Base-by-base conservation (phyloP, 2,888 invertebrate species). In the Eurois occulta region DNA sequence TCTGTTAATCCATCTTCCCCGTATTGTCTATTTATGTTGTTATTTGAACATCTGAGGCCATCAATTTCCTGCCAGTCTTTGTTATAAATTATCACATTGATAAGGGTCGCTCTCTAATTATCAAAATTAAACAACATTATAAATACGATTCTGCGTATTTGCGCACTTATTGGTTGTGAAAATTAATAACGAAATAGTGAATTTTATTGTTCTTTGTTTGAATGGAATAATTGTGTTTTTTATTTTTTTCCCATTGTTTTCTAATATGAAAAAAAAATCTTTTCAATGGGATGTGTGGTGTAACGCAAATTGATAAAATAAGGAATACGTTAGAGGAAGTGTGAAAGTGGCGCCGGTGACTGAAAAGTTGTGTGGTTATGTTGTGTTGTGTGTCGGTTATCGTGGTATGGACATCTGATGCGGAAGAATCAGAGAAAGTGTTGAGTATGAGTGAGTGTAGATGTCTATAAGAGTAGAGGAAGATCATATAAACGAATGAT, bases 21-120 rank as follows among this genome's bases (percentile, higher is more conserved):
- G n/a, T 41, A n/a, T 65, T 41, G n/a, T n/a, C 1, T n/a, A 41
- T 38, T 38, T 38, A 7, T 5, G 16, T 41, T 41, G 65, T 41
- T n/a, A 65, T n/a, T 41, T 65, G n/a, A 65, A 10, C 41, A 65
- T 65, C 65, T 41, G 18, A 65, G 4, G 65, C 65, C 64, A 77
- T 77, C 65, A 77, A 78, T 78, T 80, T 76, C 28, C 46, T 62
- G 46, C 35, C 71, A 18, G 18, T 48, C 62, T 38, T 38, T 48
- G 48, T 72, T 70, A 76, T 73, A 75, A 67, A 67, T 75, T 79
- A 72, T 62, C 55, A 65, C 65, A 46, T 69, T 83, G 77, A 80
- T 68, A 41, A 65, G 65, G 65, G 65, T 65, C 3, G n/a, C 16
- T 18, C 65, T 65, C 41, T 65, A n/a, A 65, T 65, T 41, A 41